Conservation (phyloP, 2,113 vertebrate genomes). For the Saccopteryx bilineata region DNA sequence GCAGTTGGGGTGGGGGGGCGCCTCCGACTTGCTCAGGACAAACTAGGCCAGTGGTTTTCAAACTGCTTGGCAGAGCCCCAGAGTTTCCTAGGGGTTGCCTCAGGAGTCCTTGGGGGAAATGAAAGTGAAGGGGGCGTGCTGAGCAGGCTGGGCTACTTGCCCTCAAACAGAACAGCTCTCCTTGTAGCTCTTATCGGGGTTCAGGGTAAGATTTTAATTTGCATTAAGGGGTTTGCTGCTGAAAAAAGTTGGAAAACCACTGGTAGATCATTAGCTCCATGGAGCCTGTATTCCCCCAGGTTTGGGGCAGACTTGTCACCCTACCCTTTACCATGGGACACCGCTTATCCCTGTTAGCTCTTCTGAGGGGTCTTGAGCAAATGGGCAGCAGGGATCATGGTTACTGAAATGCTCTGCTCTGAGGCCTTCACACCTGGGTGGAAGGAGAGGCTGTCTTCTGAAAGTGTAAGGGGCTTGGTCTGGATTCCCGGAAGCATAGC, state of each 20-base stretch:
- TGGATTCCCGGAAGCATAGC: constrained; percentile 70
- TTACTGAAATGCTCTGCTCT: constrained; percentile 49
- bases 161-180: constrained; percentile 73
- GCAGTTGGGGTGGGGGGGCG: constrained; percentile 69
- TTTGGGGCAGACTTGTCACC: constrained; percentile 59
- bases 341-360: constrained; percentile 13
- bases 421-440: constrained; percentile 46
- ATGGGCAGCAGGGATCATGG: constrained; percentile 36
- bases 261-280: constrained; percentile 76
- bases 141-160: constrained; percentile 60
- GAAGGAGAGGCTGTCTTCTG: constrained; percentile 64
- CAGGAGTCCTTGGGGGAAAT: constrained; percentile 71
- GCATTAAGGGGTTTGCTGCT: constrained; percentile 81
- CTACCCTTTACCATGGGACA: constrained; percentile 12
- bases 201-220: constrained; percentile 84
- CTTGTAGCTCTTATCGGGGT: constrained; percentile 80
- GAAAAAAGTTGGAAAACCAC: constrained; percentile 79
- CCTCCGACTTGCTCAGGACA: constrained; percentile 81
- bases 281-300: constrained; percentile 64
- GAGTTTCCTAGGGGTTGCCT: constrained; percentile 71
- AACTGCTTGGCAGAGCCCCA: constrained; percentile 75
- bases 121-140: not conserved
- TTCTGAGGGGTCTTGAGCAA: constrained; percentile 52
- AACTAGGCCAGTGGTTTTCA: constrained; percentile 82
- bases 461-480: constrained; percentile 66